phyloP scores from a whole-genome alignment of 1,140 invertebrate genomes.

The Proales similis region DNA sequence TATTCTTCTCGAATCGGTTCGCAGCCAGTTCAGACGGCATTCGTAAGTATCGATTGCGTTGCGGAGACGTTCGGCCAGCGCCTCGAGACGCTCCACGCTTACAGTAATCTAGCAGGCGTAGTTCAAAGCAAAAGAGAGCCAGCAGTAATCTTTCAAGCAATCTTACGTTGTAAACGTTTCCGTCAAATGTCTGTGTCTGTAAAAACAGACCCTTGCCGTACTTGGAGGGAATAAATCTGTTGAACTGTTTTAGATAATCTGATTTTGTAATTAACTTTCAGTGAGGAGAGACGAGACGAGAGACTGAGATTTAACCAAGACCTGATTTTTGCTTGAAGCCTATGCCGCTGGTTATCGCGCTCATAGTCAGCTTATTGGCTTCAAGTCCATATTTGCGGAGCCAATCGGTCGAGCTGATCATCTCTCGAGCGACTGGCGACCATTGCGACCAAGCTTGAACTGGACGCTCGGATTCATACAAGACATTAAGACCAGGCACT shows the following conservation, averaged over 20 bases:
- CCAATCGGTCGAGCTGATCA: constrained; percentile 42
- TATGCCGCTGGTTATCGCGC: constrained; percentile 47
- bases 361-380: constrained; percentile 45
- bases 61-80: constrained; percentile 44
- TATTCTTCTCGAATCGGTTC: constrained; percentile 48
- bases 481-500: too few relatives aligned
- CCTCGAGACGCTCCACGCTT: constrained; percentile 44
- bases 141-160: background rate
- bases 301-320: too few relatives aligned
- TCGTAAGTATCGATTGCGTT: constrained; percentile 47
- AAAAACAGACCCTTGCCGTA: constrained; percentile 25
- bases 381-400: constrained; percentile 48
- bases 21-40: constrained; percentile 49
- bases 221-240: constrained; percentile 7
- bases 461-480: too few relatives aligned
- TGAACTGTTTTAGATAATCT: constrained; percentile 18
- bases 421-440: constrained; percentile 3
- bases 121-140: constrained; percentile 19
- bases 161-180: constrained; percentile 18
- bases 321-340: constrained; percentile 52
- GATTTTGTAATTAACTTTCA: too few relatives aligned
- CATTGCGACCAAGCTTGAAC: too few relatives aligned
- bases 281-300: too few relatives aligned
- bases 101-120: constrained; percentile 47
- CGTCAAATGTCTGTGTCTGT: constrained; percentile 21